Evolutionary conservation across 1,140 invertebrate species (phyloP).

Genomic region (Trachymyrmex septentrionalis): DNA sequence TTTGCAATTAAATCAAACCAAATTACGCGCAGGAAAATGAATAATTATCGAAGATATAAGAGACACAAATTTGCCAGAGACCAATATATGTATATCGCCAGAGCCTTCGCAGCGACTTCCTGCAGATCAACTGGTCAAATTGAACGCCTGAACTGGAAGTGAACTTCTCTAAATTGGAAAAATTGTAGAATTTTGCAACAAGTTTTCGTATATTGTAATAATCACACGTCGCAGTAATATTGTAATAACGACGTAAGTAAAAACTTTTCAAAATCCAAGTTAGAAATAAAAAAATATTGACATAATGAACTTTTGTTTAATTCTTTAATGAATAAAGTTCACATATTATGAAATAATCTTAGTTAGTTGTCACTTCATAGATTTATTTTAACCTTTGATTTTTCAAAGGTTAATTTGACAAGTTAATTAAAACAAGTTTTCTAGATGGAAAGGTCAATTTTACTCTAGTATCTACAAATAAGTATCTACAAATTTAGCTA

Average conservation of each 20-base stretch:
- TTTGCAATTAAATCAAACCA: conserved; percentile 82
- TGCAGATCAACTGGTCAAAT: conserved; percentile 23
- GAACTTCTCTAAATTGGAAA: neutral
- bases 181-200: neutral
- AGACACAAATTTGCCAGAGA: conserved; percentile 43
- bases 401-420: neutral
- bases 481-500: no score
- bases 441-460: no score
- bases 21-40: conserved; percentile 76
- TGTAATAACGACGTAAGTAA: neutral
- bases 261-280: neutral
- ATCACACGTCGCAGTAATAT: neutral
- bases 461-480: no score
- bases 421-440: neutral
- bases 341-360: neutral
- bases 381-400: neutral
- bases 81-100: conserved; percentile 30
- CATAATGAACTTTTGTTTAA: neutral
- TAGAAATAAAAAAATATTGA: neutral
- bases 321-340: neutral
- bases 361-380: neutral
- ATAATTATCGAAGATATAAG: conserved; percentile 72
- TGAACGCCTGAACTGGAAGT: neutral
- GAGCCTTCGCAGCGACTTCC: conserved; percentile 11
- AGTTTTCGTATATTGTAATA: neutral